Conservation (phyloP, 2,888 invertebrate species). For the Lypha dubia region DNA sequence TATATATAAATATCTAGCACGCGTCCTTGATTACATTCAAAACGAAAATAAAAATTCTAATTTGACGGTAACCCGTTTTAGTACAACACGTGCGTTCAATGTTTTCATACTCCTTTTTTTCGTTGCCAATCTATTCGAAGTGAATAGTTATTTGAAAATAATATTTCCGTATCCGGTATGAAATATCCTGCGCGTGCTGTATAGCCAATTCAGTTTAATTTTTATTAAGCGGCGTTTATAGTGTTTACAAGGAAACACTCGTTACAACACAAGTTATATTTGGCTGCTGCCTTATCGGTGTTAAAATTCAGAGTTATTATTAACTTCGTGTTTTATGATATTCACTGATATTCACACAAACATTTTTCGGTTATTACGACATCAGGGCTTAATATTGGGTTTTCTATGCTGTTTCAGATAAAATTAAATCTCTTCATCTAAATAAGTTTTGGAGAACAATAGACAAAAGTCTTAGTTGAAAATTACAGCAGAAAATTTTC, state of each 20-base stretch:
- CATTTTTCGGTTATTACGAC: no score
- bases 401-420: no score
- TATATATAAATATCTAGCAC: neutral
- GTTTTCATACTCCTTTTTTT: neutral
- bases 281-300: neutral
- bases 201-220: neutral
- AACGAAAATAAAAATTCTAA: neutral
- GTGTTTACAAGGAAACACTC: constrained; percentile 8
- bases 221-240: neutral
- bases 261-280: neutral
- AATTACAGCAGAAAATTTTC: no score
- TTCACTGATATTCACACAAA: no score
- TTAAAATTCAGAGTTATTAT: constrained; percentile 5
- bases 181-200: constrained; percentile 32
- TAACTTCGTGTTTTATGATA: no score
- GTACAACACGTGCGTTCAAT: constrained; percentile 1
- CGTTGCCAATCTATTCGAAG: neutral
- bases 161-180: constrained; percentile 50
- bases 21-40: constrained; percentile 9
- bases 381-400: no score
- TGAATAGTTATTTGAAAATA: constrained; percentile 36
- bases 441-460: no score
- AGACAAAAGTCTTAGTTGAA: no score
- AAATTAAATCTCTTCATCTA: no score
- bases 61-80: constrained; percentile 1